Conservation (phyloP, 1,140 invertebrate species). For the Nephila pilipes region DNA sequence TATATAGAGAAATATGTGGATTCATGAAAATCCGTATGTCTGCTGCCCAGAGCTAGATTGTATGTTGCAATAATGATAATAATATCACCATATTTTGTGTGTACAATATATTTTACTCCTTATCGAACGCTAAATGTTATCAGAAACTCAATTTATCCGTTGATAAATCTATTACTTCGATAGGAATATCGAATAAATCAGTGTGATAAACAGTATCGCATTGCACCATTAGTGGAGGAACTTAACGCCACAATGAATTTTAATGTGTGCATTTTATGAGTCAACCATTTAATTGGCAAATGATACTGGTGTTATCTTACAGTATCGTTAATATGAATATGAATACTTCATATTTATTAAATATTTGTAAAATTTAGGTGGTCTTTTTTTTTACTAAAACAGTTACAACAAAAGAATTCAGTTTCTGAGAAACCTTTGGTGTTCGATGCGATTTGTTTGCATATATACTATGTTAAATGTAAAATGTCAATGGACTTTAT, state of each 20-base stretch:
- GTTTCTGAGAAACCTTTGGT: not conserved
- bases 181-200: not conserved
- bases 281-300: too few relatives aligned
- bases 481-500: slow-evolving; percentile 7
- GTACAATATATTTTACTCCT: not conserved
- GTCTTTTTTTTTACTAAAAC: too few relatives aligned
- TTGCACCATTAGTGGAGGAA: not conserved
- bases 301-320: too few relatives aligned
- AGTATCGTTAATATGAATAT: too few relatives aligned
- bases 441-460: slow-evolving; percentile 1
- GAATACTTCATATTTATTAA: too few relatives aligned
- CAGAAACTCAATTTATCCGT: not conserved
- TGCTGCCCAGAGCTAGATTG: slow-evolving; percentile 66
- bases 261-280: too few relatives aligned
- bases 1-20: slow-evolving; percentile 6
- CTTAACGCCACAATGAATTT: too few relatives aligned
- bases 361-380: too few relatives aligned
- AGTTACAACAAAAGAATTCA: not conserved
- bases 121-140: slow-evolving; percentile 1
- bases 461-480: not conserved
- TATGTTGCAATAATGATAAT: slow-evolving; percentile 48
- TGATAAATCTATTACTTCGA: not conserved
- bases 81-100: not conserved
- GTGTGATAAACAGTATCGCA: not conserved
- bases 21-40: slow-evolving; percentile 46